Evolutionary conservation across 2,797 vertebrate genomes (phyloP).

Genomic region (Aphelocoma californica): DNA sequence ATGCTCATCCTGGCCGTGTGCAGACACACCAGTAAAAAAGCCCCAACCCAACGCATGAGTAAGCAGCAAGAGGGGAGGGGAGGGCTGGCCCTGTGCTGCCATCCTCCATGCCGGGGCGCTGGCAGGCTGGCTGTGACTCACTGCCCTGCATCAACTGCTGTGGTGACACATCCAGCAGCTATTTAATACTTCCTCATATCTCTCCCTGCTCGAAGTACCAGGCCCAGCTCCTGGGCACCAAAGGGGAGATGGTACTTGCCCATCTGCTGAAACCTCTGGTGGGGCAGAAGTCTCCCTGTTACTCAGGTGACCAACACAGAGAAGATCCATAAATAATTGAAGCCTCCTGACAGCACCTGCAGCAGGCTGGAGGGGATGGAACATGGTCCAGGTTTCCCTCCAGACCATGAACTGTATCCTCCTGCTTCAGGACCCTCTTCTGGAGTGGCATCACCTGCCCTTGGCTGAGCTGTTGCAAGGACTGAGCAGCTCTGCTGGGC

Average conservation of each 20-base stretch:
- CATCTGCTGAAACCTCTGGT: background rate
- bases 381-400: background rate
- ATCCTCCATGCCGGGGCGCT: background rate
- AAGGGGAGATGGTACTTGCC: background rate
- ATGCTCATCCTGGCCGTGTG: background rate
- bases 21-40: background rate
- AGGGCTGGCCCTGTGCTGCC: background rate
- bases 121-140: slow-evolving; percentile 11
- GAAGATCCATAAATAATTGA: background rate
- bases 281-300: background rate
- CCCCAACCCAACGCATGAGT: background rate
- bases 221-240: background rate
- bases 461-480: background rate
- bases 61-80: background rate
- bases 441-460: background rate
- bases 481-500: background rate
- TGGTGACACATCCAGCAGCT: background rate
- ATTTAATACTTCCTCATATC: background rate
- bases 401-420: background rate
- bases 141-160: background rate
- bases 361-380: background rate
- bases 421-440: background rate
- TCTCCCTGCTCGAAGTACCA: rapidly evolving
- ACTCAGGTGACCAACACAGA: background rate
- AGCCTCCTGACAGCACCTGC: background rate